Evolutionary conservation across 1,140 invertebrate species (phyloP), one percentile per base, ranked within the genome.

Genomic region (Aphaenogaster ashmeadi): DNA sequence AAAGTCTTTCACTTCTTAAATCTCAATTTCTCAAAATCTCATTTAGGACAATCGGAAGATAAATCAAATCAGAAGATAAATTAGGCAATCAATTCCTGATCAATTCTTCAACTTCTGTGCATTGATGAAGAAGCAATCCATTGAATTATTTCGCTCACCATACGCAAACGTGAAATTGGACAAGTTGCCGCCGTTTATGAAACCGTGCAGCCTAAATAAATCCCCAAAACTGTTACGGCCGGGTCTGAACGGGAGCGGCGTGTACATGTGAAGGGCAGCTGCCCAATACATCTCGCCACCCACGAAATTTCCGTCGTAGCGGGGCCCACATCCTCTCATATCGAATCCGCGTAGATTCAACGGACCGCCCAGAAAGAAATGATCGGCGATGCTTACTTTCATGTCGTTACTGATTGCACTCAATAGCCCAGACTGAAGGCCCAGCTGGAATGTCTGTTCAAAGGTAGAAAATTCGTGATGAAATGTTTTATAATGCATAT

Each of bases 291-390:
- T 96, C 89, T 97, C 96, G 3, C 97, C 97, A 13, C 98, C 98
- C 0, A 97, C 91, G 13, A 97, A 96, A 94, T 97, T 96, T 62
- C 97, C 97, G 90, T 98, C 97, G 69, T 95, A 94, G 88, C 97
- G 97, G 1, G 98, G 98, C 0, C 98, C 98, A 27, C 98, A 97
- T 38, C 98, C 98, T 89, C 98, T 96, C 93, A 97, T 96, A 62
- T 97, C 96, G 94, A 99, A 99, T 18, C 98, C 98, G 92, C 98
- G 95, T 11, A 99, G 91, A 84, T 97, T 97, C 58, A 98, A 94
- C 0, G 98, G 98, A 1, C 98, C 98, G 47, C 98, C 98, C 41
- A 99, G 95, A 94, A 97, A 99, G 96, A 98, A 98, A 87, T 97
- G 96, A 94, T 99, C 98, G 54, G 97, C 96, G 88, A 99, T 96